These are phyloP conservation scores for Cossypha polioptera DNA, from an alignment of 2,797 vertebrate genomes.

Conservation along the genomic window DNA sequence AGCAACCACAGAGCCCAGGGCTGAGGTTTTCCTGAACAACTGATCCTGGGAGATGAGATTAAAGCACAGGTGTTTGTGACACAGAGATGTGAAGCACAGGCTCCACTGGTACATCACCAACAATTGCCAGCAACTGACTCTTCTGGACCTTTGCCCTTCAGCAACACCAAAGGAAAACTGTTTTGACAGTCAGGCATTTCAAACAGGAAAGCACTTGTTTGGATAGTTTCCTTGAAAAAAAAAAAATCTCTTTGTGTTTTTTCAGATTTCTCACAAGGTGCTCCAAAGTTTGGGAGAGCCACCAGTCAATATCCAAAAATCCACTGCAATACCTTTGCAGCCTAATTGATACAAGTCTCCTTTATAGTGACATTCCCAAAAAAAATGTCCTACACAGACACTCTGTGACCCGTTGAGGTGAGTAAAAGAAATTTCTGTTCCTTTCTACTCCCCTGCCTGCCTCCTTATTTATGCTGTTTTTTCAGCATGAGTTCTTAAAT, in stretches of 20 bases:
- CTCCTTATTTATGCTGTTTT: background rate
- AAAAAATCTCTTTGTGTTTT: background rate
- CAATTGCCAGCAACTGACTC: background rate
- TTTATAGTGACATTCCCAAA: background rate
- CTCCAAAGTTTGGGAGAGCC: background rate
- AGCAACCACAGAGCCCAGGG: background rate
- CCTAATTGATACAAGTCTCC: background rate
- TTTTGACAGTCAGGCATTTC: conserved; percentile 13
- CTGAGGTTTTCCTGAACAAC: background rate
- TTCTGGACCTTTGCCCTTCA: background rate
- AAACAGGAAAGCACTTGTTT: conserved; percentile 49
- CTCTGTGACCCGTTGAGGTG: background rate
- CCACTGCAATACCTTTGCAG: background rate
- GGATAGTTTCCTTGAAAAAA: conserved; percentile 4
- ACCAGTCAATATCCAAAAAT: background rate
- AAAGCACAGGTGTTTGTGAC: background rate
- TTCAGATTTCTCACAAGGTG: background rate
- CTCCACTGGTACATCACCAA: background rate
- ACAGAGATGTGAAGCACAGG: background rate
- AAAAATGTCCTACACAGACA: background rate
- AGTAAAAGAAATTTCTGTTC: background rate
- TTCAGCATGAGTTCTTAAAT: background rate
- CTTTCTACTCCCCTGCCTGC: background rate
- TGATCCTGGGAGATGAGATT: background rate
- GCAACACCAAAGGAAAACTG: conserved; percentile 9